Evolutionary conservation across 1,140 invertebrate species (phyloP).

Genomic region (Panulirus ornatus): DNA sequence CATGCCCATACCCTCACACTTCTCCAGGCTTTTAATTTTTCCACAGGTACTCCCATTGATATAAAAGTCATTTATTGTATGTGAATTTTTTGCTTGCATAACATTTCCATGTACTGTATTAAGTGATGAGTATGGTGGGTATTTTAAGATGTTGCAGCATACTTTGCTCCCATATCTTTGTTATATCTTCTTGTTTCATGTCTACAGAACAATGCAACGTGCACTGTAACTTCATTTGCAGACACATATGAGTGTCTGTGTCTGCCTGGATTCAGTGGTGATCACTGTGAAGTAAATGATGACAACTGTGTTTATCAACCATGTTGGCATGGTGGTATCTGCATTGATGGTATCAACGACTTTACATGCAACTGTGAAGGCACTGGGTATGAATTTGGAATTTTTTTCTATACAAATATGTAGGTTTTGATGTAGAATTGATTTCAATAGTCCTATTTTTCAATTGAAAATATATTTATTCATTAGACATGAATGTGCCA

Average conservation of each 20-base stretch:
- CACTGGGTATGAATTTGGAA: constrained; percentile 79
- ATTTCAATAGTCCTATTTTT: too few relatives aligned
- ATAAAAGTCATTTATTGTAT: too few relatives aligned
- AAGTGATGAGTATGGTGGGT: too few relatives aligned
- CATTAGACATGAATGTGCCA: too few relatives aligned
- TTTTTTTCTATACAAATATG: neutral
- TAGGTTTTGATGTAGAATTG: neutral
- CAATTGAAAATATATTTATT: too few relatives aligned
- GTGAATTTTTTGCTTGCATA: too few relatives aligned
- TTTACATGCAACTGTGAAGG: constrained; percentile 87
- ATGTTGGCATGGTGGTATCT: constrained; percentile 81
- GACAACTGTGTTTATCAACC: constrained; percentile 77
- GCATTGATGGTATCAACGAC: constrained; percentile 79
- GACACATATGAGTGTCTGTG: constrained; percentile 78
- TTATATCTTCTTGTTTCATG: neutral
- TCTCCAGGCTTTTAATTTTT: too few relatives aligned
- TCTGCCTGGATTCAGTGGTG: constrained; percentile 76
- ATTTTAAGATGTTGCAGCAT: too few relatives aligned
- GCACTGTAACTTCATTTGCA: constrained; percentile 75
- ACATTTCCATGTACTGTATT: too few relatives aligned
- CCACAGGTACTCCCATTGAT: too few relatives aligned
- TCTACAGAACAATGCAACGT: constrained; percentile 77
- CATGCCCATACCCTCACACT: too few relatives aligned
- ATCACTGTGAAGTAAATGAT: constrained; percentile 74
- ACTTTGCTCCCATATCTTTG: too few relatives aligned